Evolutionary conservation across 2,797 vertebrate species (phyloP), one percentile per base, ranked within the genome.

Genomic region (Sus cebifrons): DNA sequence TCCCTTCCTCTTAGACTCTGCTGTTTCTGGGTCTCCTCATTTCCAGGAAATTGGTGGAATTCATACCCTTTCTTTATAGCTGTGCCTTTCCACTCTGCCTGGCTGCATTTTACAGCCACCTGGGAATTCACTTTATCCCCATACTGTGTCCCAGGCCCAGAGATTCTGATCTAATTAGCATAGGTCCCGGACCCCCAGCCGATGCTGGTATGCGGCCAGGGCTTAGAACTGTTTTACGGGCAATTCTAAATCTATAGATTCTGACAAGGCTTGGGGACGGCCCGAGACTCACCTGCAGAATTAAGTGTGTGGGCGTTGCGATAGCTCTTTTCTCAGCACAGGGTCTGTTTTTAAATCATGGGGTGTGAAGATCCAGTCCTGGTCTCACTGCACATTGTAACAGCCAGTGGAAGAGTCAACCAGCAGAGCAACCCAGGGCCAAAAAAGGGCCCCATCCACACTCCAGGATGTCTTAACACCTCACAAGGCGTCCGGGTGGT

Each of bases 331-430:
- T 40, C 25, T 71, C 60, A 78, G 20, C 32, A 89, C 44, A 44
- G 65, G 67, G 32, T 73, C 54, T 58, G 54, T 65, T 89, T 93
- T 71, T 44, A 79, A 91, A 54, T 86, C 70, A 75, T 91, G 36
- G 32, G 16, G n/a, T 68, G 2, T 64, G 32, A 88, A 68, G 27
- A 85, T 52, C 64, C 6, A 67, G 75, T 32, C 23, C 32, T 49
- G 70, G 36, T 4, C 84, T 60, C 52, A 52, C 32, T 89, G 20
- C 14, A 25, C 27, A 23, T 32, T 82, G 13, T 73, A 44, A 44
- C 64, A 73, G 78, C 52, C 64, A 64, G 62, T 78, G 54, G 23
- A 27, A n/a, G 64, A 54, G 27, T 62, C 77, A 32, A 64, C 0
- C 15, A 1, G 16, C 13, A 3, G 56, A 82, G 25, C 23, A 23